Conservation (phyloP, 92 coral and sea anemone species). For the Phymanthus crucifer region DNA sequence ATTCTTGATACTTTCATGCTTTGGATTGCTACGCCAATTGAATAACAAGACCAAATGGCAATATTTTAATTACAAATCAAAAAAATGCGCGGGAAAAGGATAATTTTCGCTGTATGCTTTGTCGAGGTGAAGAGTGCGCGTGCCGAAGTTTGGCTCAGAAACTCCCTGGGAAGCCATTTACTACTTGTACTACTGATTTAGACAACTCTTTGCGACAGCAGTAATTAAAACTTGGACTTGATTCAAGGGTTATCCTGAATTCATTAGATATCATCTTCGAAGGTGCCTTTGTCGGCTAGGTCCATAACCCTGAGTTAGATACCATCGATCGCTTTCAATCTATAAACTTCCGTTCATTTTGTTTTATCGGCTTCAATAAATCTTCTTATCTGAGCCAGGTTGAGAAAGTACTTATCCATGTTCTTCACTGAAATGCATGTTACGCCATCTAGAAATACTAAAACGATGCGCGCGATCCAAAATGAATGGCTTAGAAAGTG, state of each 20-base stretch:
- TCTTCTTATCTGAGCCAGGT: conserved; percentile 1
- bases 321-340: not conserved
- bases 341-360: not conserved
- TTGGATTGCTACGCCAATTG: no score
- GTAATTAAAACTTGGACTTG: not conserved
- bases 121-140: no score
- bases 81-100: no score
- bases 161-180: no score
- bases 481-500: no score
- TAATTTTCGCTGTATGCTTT: no score
- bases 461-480: not conserved
- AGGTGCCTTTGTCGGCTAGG: not conserved
- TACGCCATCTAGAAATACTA: not conserved
- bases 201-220: not conserved
- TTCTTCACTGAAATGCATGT: not conserved
- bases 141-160: no score
- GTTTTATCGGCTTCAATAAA: not conserved
- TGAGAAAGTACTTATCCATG: not conserved
- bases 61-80: no score
- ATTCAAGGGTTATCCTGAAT: not conserved
- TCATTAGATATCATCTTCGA: not conserved
- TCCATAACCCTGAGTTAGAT: not conserved
- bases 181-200: no score
- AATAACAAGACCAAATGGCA: no score
- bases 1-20: no score